These are phyloP conservation scores for Itoplectis maculator DNA, from an alignment of 2,888 invertebrate genomes.

Conservation along the genomic window DNA sequence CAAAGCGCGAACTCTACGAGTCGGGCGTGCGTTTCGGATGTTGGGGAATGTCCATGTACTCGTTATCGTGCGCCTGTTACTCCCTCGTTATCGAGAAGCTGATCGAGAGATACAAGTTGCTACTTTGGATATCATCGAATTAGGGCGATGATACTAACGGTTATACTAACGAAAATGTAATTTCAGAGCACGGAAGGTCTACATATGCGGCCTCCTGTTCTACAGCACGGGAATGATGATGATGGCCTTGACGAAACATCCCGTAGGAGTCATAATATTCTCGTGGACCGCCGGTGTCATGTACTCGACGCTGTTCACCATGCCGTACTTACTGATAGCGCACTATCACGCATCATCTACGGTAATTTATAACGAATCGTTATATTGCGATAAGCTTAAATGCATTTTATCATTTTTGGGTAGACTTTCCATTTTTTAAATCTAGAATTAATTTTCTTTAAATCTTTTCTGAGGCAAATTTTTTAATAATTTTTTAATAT, in stretches of 20 bases:
- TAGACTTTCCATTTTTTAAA: too few species aligned
- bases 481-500: too few species aligned
- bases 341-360: slow-evolving; percentile 96
- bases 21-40: slow-evolving; percentile 97
- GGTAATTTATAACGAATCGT: slow-evolving; percentile 86
- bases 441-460: too few species aligned
- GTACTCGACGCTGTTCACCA: slow-evolving; percentile 98
- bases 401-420: background rate
- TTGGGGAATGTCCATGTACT: slow-evolving; percentile 98
- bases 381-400: background rate
- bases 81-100: slow-evolving; percentile 95
- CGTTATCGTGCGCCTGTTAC: slow-evolving; percentile 97
- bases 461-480: too few species aligned
- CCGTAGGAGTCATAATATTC: slow-evolving; percentile 93
- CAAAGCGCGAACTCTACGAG: slow-evolving; percentile 90
- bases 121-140: slow-evolving; percentile 19
- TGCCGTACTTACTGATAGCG: slow-evolving; percentile 97
- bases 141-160: too few species aligned
- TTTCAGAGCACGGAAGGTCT: slow-evolving; percentile 93
- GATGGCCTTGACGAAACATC: slow-evolving; percentile 92
- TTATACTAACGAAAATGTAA: slow-evolving; percentile 6
- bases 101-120: slow-evolving; percentile 88
- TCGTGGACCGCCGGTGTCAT: slow-evolving; percentile 98
- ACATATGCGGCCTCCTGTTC: slow-evolving; percentile 94
- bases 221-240: slow-evolving; percentile 95